A percentile compares a stretch with the other conserved stretches of the same genome.
These are phyloP conservation scores for Nibea coibor DNA, from an alignment of 2,113 vertebrate genomes.

Conservation along the genomic window DNA sequence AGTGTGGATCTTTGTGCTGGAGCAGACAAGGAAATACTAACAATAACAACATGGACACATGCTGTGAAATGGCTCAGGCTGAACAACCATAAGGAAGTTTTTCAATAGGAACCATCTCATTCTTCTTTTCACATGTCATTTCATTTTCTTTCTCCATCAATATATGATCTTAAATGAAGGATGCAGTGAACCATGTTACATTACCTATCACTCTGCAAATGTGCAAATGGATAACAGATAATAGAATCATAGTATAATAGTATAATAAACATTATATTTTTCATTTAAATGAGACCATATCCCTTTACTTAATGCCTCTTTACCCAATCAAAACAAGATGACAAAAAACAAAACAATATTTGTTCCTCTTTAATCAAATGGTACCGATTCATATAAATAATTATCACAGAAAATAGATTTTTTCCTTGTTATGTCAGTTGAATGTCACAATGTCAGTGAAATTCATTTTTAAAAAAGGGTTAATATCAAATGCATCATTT, in stretches of 20 bases:
- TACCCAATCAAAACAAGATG: too few relatives aligned
- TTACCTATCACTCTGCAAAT: not conserved
- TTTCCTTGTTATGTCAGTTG: not conserved
- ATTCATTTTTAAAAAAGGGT: not conserved
- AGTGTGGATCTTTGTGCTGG: conserved; percentile 29
- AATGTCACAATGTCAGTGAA: not conserved
- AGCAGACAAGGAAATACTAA: conserved; percentile 24
- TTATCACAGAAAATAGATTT: not conserved
- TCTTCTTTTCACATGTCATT: not conserved
- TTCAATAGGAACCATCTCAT: not conserved
- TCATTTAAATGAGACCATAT: not conserved
- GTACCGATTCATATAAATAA: not conserved
- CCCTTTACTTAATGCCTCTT: not conserved
- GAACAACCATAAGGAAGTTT: not conserved
- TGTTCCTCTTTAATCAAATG: not conserved
- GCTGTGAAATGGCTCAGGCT: conserved; percentile 6
- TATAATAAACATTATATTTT: not conserved
- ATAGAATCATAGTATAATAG: not conserved
- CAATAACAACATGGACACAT: conserved; percentile 24
- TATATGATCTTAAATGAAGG: not conserved
- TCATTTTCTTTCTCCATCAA: not conserved
- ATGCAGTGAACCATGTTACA: not conserved
- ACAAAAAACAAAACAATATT: not conserved
- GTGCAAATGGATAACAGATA: not conserved
- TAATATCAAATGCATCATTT: not conserved